Base-by-base conservation (phyloP, 2,113 vertebrate genomes). In the Jacana jacana region DNA sequence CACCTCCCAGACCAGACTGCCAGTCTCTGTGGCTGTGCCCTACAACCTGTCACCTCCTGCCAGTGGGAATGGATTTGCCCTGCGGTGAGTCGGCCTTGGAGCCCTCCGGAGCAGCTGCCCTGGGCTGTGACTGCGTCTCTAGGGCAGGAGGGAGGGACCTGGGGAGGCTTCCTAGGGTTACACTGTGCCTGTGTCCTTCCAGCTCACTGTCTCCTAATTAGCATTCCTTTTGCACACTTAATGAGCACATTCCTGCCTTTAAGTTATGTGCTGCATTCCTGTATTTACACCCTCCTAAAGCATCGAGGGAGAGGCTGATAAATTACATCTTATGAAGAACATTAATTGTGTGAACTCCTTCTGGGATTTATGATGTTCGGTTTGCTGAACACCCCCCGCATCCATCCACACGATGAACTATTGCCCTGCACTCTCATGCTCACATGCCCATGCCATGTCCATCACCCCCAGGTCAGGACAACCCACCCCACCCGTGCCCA, bases 221-320 rank as follows among this genome's bases (percentile, higher is more conserved):
- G 40, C 57, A 97, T 94, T 97, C 85, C 66, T 95, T 76, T 85
- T 77, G 66, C 61, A 87, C 61, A 19, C 61, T 80, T 96, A 89
- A 94, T 94, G 96, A 93, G 81, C 92, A 95, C 81, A 64, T 95
- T 82, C 57, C 75, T 82, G 48, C 39, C 70, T 81, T 49, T 81
- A 94, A 89, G 73, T 95, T 95, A 94, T 78, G 65, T 57, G 48
- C 69, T 94, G 63, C 48, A 91, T 93, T 87, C 87, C 65, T 88
- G 18, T 79, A 87, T 93, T 95, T 94, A 91, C 78, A 76, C 57
- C 31, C 70, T 93, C 78, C 81, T 87, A 91, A 89, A 93, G 85
- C 81, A 87, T 91, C 73, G 95, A 95, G 78, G 87, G 78, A 96
- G 61, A 96, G 70, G 87, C 57, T 81, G 85, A 48, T 89, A 91